Base-by-base conservation (phyloP, 2,797 vertebrate species). In the Hippopotamyrus pictus region DNA sequence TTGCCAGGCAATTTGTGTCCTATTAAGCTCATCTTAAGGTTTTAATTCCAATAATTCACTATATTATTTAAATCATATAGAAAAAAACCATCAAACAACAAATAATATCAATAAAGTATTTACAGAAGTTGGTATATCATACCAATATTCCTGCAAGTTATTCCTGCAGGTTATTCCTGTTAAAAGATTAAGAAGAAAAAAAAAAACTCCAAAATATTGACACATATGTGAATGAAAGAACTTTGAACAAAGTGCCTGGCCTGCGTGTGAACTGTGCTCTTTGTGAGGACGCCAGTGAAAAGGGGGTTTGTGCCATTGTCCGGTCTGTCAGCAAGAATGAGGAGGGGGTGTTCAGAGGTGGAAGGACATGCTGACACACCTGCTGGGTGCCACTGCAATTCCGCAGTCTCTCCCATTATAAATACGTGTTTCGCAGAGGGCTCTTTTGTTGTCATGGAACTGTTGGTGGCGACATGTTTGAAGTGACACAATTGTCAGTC, bases 401-500 rank as follows among this genome's bases (percentile, higher is more conserved):
- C 96, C 96, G 94, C 96, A 95, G 95, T 96, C 96, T 95, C 94
- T 94, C 93, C 93, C 93, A 93, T 95, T 96, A 95, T 94, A 95
- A 96, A 96, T 96, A 96, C 94, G 93, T 96, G 96, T 96, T 95
- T 95, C 82, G 91, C 96, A 95, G 88, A 89, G 95, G 96, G 95
- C 94, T 95, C 95, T 94, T 97, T 97, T 97, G 96, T 97, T 96
- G 93, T 93, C 93, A 93, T 91, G 92, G 95, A 96, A 95, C 96
- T 97, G 96, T 96, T 97, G 96, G 96, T 97, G 96, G 96, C 91
- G 95, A 96, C 91, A 91, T 96, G 96, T 97, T 97, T 97, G 95
- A 97, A 97, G 96, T 97, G 96, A 97, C 94, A 95, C 96, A 97
- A 97, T 96, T 97, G 97, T 98, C 97, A 96, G 95, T 95, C 95